phyloP scores from a whole-genome alignment of 1,140 invertebrate species.

The Drosophila arizonae region DNA sequence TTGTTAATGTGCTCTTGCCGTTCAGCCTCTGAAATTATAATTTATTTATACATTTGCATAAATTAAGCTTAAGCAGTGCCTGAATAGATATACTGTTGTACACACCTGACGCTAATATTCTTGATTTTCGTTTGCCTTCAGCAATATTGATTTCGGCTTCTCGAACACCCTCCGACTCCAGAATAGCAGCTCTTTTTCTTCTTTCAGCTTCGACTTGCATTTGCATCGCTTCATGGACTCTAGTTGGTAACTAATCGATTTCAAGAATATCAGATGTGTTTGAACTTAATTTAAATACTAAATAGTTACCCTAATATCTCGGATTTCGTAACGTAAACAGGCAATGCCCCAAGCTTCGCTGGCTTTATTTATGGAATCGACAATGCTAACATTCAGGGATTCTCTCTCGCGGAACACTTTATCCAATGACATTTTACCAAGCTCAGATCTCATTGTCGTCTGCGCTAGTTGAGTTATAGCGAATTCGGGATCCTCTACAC shows the following conservation, averaged over 20 bases:
- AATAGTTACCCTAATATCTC: constrained; percentile 86
- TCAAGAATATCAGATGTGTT: background rate
- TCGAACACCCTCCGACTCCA: constrained; percentile 97
- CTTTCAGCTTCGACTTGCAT: constrained; percentile 99
- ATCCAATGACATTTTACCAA: constrained; percentile 99
- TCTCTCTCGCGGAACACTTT: constrained; percentile 98
- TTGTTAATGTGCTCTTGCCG: constrained; percentile 94
- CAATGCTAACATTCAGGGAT: constrained; percentile 97
- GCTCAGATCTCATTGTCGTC: constrained; percentile 99
- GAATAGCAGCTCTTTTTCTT: constrained; percentile 96
- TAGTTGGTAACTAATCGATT: constrained; percentile 86
- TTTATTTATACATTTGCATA: background rate
- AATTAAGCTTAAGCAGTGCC: background rate
- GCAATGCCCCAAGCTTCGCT: constrained; percentile 98
- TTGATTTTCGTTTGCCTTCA: constrained; percentile 95
- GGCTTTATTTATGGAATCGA: constrained; percentile 98
- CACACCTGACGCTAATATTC: constrained; percentile 95
- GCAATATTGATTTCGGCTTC: constrained; percentile 99
- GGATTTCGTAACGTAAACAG: constrained; percentile 99
- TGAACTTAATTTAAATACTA: background rate
- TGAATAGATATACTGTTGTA: background rate
- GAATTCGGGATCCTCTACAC: constrained; percentile 99
- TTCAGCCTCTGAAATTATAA: constrained; percentile 87
- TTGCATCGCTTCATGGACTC: constrained; percentile 99
- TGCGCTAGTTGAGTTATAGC: constrained; percentile 99